A percentile compares a stretch with the other conserved stretches of the same genome.
These are phyloP conservation scores for Zonitis immaculata DNA, from an alignment of 2,888 invertebrate species.

Conservation along the genomic window DNA sequence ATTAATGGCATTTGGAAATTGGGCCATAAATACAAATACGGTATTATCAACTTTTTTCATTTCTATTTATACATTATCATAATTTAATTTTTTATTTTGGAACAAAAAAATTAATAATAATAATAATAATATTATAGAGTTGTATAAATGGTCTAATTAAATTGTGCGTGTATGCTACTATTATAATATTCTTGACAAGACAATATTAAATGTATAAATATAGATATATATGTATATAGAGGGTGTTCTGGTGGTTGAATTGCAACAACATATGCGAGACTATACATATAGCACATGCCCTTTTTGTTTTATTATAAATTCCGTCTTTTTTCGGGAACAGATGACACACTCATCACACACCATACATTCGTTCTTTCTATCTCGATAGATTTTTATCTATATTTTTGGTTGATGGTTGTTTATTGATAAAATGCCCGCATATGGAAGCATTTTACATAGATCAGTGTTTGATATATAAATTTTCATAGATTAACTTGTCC, in stretches of 20 bases:
- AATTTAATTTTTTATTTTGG: too few species aligned
- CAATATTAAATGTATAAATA: too few species aligned
- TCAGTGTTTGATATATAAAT: background rate
- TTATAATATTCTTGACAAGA: too few species aligned
- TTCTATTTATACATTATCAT: too few species aligned
- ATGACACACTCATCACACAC: too few species aligned
- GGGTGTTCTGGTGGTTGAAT: conserved; percentile 24
- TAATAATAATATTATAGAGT: too few species aligned
- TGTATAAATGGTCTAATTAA: background rate
- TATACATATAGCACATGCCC: conserved; percentile 26
- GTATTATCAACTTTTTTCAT: background rate
- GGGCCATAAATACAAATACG: background rate
- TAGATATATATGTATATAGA: conserved; percentile 1
- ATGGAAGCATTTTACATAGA: background rate
- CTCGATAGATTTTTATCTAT: conserved; percentile 15
- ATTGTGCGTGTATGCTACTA: background rate
- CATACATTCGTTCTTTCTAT: too few species aligned
- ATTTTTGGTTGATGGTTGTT: background rate
- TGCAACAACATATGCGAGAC: conserved; percentile 21
- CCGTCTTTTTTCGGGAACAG: conserved; percentile 15
- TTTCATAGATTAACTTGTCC: background rate
- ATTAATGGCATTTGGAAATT: background rate
- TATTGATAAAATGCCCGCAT: background rate
- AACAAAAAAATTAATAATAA: too few species aligned
- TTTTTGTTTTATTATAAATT: conserved; percentile 1